Base-by-base conservation (phyloP, 2,113 vertebrate species). In the Podarcis raffonei region DNA sequence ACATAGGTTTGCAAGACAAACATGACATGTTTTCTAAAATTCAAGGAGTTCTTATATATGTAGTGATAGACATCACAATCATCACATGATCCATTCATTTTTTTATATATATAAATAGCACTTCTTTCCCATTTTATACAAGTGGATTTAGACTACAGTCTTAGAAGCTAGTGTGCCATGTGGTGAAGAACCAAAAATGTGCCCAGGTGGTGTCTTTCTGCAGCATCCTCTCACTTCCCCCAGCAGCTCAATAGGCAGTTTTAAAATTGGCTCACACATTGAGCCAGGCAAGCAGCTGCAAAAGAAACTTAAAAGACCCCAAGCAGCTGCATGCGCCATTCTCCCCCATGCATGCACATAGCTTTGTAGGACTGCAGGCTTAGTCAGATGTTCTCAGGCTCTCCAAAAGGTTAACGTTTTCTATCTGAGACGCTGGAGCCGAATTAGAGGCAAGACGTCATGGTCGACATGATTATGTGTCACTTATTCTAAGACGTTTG, bases 391-490 rank as follows among this genome's bases (percentile, higher is more conserved):
- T 93, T 75, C 87, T 76, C 82, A 93, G 90, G 48, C 83, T 88
- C 71, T 53, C 81, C 81, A 65, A 89, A 69, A 81, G 81, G 83
- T 57, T 78, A 68, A 72, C 32, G 12, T 65, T 89, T 84, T 76
- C 90, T 81, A n/a, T 94, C 53, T 39, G 86, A 89, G 89, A 90
- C 90, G 90, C 27, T 89, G 81, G 84, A 90, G 91, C 87, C 90
- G 91, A 83, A 71, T 87, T 80, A 83, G 42, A 91, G 87, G 85
- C 84, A 94, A 95, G 91, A 93, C 85, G 89, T 91, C 59, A 83
- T 85, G 91, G 93, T 86, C 72, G 90, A 87, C 88, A 90, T 94
- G 88, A 96, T 91, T 93, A 94, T 75, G 66, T 69, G 80, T 93
- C 82, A 89, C 79, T 74, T 85, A 81, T 91, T 93, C 89, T 81